A percentile compares a stretch with the other conserved stretches of the same genome.
phyloP scores from a whole-genome alignment of 1,140 invertebrate species.

The Brachionus rubens region DNA sequence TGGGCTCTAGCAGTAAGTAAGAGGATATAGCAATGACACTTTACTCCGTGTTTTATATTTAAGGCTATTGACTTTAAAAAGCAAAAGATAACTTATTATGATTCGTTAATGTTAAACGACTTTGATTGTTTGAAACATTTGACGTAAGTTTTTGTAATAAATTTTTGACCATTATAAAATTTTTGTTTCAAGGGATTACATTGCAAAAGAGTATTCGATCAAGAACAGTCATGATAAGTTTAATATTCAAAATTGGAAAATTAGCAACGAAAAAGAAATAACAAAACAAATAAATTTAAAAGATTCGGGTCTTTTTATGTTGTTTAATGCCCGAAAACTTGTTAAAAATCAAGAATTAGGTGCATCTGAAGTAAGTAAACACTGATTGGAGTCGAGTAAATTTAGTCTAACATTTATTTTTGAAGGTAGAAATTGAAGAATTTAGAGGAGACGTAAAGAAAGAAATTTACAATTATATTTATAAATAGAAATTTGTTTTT shows the following conservation, averaged over 20 bases:
- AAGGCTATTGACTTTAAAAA: slow-evolving; percentile 24
- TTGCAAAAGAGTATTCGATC: slow-evolving; percentile 22
- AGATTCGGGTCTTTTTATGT: neutral
- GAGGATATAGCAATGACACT: neutral
- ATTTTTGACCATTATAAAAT: neutral
- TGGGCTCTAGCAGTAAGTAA: slow-evolving; percentile 29
- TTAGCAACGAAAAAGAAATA: neutral
- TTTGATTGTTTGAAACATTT: slow-evolving; percentile 35
- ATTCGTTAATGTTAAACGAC: slow-evolving; percentile 4
- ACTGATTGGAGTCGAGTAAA: neutral
- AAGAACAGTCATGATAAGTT: neutral
- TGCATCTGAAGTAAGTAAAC: neutral
- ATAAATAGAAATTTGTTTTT: too few relatives aligned
- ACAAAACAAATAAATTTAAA: neutral
- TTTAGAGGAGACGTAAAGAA: neutral
- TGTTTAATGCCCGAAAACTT: too few relatives aligned
- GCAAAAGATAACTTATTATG: slow-evolving; percentile 37
- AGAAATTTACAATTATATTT: slow-evolving; percentile 18
- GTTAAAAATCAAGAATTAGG: slow-evolving; percentile 6
- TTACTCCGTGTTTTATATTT: neutral
- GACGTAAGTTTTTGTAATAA: neutral
- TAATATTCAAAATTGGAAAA: slow-evolving; percentile 18
- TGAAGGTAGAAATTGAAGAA: neutral
- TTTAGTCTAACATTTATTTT: neutral
- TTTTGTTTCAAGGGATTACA: slow-evolving; percentile 20